Evolutionary conservation across 2,888 invertebrate genomes (phyloP).

Genomic region (Netelia virgata): DNA sequence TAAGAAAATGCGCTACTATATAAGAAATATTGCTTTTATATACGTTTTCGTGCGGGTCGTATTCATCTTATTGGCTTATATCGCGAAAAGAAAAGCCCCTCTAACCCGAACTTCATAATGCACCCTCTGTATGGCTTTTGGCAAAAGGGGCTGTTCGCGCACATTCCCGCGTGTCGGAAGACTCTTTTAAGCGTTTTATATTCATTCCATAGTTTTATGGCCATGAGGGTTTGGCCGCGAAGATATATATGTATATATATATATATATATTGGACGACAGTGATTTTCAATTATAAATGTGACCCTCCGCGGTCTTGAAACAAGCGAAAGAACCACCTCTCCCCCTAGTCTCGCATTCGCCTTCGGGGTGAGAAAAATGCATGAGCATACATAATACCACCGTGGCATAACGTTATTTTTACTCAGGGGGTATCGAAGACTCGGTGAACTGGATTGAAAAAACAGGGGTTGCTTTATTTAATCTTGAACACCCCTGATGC

Average conservation of each 20-base stretch:
- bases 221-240: slow-evolving; percentile 35
- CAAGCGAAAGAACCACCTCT: slow-evolving; percentile 38
- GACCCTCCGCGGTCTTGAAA: slow-evolving; percentile 40
- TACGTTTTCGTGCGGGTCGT: slow-evolving; percentile 55
- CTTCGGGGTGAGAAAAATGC: slow-evolving; percentile 57
- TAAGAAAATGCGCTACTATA: slow-evolving; percentile 14
- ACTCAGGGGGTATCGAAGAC: slow-evolving; percentile 33
- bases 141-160: slow-evolving; percentile 29
- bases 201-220: slow-evolving; percentile 67
- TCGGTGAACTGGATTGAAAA: slow-evolving; percentile 57
- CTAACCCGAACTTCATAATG: slow-evolving; percentile 34
- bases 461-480: slow-evolving; percentile 66
- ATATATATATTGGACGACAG: slow-evolving; percentile 75
- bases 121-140: slow-evolving; percentile 60
- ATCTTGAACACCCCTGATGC: slow-evolving; percentile 10
- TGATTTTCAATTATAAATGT: slow-evolving; percentile 80
- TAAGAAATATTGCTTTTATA: slow-evolving; percentile 56
- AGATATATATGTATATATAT: slow-evolving; percentile 70
- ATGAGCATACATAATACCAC: slow-evolving; percentile 59
- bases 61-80: slow-evolving; percentile 73
- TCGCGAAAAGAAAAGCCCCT: slow-evolving; percentile 68
- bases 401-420: slow-evolving; percentile 55
- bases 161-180: slow-evolving; percentile 28
- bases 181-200: slow-evolving; percentile 62
- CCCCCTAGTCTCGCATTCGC: slow-evolving; percentile 22